Base-by-base conservation (phyloP, 2,113 vertebrate genomes). In the Passer domesticus region DNA sequence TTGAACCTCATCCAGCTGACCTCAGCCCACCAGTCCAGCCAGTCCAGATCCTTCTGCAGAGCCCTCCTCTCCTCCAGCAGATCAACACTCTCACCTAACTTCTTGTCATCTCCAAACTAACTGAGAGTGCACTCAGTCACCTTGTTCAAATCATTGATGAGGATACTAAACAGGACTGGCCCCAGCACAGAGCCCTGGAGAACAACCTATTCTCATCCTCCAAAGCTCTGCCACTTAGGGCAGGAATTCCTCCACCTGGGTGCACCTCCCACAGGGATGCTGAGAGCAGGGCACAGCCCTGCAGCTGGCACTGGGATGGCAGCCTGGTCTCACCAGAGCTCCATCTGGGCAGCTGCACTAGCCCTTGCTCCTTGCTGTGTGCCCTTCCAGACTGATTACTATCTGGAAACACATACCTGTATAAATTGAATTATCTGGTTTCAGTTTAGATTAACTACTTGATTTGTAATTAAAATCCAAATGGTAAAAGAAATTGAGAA, bases 401-500 rank as follows among this genome's bases (percentile, higher is more conserved):
- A 72, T 78, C 67, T 90, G 59, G 59, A 94, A 92, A 52, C 16
- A 31, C 8, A 43, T 83, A 94, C 47, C 80, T 93, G 10, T 58
- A 56, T 83, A 89, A 83, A 86, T 64, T 35, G 43, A 89, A 87
- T 92, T 78, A 75, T 67, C 58, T 93, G 28, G 4, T 73, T 95
- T 92, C 49, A 43, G 5, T 15, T 83, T 62, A 89, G 55, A 72
- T 87, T 80, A 92, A 66, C 30, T 74, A 64, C 22, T 91, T 82
- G 35, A 44, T 91, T 94, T 75, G 77, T 84, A 91, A 87, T 84
- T 89, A 89, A 91, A 94, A 94, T 84, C 56, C 64, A 89, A 89
- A 76, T 72, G 4, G 73, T 59, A 83, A 94, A 94, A 44, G 55
- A 81, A 83, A 83, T 77, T 80, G 52, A 81, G 76, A 89, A 76